A percentile compares a stretch with the other conserved stretches of the same genome.
phyloP scores from a whole-genome alignment of 2,888 invertebrate species.

The Caenorhabditis sp. region DNA sequence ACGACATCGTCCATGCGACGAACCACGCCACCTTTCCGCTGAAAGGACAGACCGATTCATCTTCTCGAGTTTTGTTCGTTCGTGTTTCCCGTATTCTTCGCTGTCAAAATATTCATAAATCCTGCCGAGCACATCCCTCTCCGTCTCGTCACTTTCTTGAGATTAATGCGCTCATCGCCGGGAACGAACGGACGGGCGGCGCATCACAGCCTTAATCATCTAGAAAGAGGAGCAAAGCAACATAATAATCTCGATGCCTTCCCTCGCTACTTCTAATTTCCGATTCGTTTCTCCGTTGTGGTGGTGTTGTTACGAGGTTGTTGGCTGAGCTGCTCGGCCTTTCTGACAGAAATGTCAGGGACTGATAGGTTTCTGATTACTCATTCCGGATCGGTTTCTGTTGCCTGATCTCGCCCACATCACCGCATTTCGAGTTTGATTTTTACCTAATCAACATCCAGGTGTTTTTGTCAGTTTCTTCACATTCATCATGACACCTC shows the following conservation, averaged over 20 bases:
- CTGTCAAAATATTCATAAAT: constrained; percentile 4
- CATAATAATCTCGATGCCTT: not conserved
- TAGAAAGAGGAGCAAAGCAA: not conserved
- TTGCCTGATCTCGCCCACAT: constrained; percentile 4
- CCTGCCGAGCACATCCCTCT: not conserved
- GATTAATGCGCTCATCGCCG: constrained; percentile 9
- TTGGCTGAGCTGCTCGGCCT: not conserved
- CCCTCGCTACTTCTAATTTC: not conserved
- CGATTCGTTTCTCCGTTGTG: too few species aligned
- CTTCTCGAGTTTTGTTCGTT: not conserved
- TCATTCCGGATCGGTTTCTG: too few species aligned
- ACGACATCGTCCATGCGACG: not conserved
- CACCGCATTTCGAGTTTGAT: not conserved
- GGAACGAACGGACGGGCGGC: too few species aligned
- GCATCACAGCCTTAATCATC: constrained; percentile 4
- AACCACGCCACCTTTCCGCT: constrained; percentile 12
- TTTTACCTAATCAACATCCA: not conserved
- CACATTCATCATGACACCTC: too few species aligned
- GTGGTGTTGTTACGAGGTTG: not conserved
- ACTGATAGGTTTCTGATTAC: too few species aligned
- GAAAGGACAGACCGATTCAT: not conserved
- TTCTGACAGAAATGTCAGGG: too few species aligned
- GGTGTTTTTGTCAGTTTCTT: too few species aligned
- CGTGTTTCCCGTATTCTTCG: not conserved
- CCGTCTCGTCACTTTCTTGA: constrained; percentile 2